Conservation (phyloP, 2,113 vertebrate genomes). For the Dipodomys spectabilis region DNA sequence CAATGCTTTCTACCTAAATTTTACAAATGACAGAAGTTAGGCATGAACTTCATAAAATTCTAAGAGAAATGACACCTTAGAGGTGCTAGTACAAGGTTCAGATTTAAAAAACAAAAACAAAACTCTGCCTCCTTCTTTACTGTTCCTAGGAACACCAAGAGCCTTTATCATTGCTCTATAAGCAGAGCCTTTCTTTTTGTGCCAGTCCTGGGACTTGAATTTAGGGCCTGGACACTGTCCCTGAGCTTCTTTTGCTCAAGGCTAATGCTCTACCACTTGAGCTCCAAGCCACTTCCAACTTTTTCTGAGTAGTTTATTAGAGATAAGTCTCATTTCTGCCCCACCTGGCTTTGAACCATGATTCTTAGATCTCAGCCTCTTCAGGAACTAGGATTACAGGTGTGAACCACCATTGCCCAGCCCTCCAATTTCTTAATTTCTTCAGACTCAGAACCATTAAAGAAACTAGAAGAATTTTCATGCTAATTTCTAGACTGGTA, state of each 20-base stretch:
- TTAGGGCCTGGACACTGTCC: background rate
- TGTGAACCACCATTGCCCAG: no score
- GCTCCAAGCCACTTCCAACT: no score
- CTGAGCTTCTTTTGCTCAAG: background rate
- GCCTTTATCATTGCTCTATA: background rate
- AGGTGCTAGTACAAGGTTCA: background rate
- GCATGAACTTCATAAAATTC: conserved; percentile 19
- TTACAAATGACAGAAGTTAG: conserved; percentile 20
- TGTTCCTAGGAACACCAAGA: background rate
- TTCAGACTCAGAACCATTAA: conserved; percentile 1
- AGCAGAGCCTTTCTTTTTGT: background rate
- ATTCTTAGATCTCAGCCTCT: no score
- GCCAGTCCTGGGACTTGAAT: no score
- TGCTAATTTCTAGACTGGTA: background rate
- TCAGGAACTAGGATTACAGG: no score
- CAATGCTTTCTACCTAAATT: conserved; percentile 26
- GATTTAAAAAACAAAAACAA: no score
- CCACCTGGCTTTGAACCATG: no score
- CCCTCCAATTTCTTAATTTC: background rate
- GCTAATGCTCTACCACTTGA: no score
- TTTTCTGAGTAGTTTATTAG: no score
- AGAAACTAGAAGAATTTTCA: conserved; percentile 15
- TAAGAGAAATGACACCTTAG: background rate
- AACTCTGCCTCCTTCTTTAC: background rate
- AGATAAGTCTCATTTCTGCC: background rate